These are phyloP conservation scores for Eupithecia insigniata DNA, from an alignment of 2,888 invertebrate genomes.

Conservation along the genomic window DNA sequence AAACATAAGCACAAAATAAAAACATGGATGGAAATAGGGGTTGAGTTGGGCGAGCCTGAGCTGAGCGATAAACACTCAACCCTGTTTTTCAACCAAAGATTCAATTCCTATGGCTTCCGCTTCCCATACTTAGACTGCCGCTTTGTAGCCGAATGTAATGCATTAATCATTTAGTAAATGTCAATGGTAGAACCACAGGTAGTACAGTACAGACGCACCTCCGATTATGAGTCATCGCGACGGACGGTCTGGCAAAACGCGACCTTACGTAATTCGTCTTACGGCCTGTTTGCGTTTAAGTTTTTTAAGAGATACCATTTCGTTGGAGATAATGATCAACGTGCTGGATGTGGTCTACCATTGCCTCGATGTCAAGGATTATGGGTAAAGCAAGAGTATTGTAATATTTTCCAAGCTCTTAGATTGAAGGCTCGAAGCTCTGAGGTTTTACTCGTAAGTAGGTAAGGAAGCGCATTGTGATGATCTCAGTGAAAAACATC, in stretches of 20 bases:
- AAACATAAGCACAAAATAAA: too few species aligned
- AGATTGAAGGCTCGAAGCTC: too few species aligned
- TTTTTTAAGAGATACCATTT: neutral
- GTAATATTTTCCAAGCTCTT: neutral
- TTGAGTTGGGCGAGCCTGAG: too few species aligned
- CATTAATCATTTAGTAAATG: conserved; percentile 1
- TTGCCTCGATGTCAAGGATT: neutral
- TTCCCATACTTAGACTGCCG: neutral
- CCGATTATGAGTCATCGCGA: conserved; percentile 27
- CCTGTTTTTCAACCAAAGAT: neutral
- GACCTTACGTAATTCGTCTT: conserved; percentile 17
- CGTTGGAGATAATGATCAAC: neutral
- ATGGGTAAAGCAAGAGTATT: neutral
- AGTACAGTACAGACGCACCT: conserved; percentile 6
- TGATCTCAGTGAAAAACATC: neutral
- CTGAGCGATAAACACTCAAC: neutral
- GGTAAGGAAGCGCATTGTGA: neutral
- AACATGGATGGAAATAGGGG: too few species aligned
- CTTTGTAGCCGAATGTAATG: neutral
- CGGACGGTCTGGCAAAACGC: conserved; percentile 26
- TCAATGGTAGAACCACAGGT: too few species aligned
- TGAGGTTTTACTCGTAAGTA: too few species aligned
- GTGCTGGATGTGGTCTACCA: neutral
- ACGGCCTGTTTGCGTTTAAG: conserved; percentile 7
- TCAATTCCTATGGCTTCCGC: neutral